Base-by-base conservation (phyloP, 1,140 invertebrate species). In the Spodoptera frugiperda region DNA sequence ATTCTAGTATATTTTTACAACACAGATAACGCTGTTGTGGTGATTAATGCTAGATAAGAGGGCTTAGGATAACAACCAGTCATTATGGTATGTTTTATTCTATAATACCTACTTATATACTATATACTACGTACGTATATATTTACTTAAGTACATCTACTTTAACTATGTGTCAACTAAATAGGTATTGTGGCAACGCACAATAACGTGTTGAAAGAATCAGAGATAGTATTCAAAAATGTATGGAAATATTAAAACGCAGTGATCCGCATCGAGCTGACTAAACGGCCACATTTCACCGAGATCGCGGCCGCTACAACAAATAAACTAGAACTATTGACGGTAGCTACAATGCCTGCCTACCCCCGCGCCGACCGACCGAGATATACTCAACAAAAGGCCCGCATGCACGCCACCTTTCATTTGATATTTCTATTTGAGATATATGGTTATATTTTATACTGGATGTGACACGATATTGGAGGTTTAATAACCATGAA, bases 371-470 rank as follows among this genome's bases (percentile, higher is more conserved):
- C 33, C 8, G 30, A 4, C 30, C 57, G 14, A 21, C 21, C 54
- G 39, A 48, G 72, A 75, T 63, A 53, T 51, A 75, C 72, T 51
- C 48, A 75, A 75, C 57, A 75, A 63, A 63, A 75, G 57, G 14
- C 57, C 59, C 51, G 55, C 46, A 65, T 51, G 72, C 72, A 39
- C 48, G 57, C n/a, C 48, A 25, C 65, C 59, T 63, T 75, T 75
- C 57, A 75, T 79, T 81, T 83, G 63, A 79, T 78, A 76, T 82
- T 79, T 81, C 59, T 73, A 51, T 72, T 51, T 53, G 17, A 74
- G 53, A 49, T 61, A 5, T 53, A 53, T 4, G 4, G 14, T 30
- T 53, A 53, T 17, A 48, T 73, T 73, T 25, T 21, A 46, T 57
- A 48, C 72, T 75, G 21, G 72, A 75, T 63, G 55, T 53, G 72